phyloP scores from a whole-genome alignment of 2,888 invertebrate genomes.

The Thelaira solivaga region DNA sequence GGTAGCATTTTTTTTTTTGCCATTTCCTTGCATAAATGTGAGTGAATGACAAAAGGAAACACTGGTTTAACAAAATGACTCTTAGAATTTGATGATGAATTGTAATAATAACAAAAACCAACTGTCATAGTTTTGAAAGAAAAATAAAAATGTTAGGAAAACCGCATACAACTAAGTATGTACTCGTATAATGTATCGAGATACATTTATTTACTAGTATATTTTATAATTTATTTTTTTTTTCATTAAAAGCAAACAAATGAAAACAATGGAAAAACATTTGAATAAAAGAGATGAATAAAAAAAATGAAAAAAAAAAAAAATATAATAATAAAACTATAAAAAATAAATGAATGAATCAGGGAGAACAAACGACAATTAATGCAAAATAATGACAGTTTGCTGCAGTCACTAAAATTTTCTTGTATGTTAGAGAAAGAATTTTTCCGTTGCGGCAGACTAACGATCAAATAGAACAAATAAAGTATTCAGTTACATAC shows the following conservation, averaged over 20 bases:
- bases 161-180: constrained; percentile 44
- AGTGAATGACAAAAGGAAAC: constrained; percentile 42
- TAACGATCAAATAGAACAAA: constrained; percentile 1
- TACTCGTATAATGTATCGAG: no score
- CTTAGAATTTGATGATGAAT: constrained; percentile 52
- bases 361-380: constrained; percentile 45
- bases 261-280: constrained; percentile 46
- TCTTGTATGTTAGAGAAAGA: no score
- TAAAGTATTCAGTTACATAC: no score
- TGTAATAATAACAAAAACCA: constrained; percentile 42
- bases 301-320: no score
- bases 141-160: constrained; percentile 52
- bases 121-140: constrained; percentile 50
- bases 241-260: constrained; percentile 51
- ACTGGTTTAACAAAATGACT: constrained; percentile 40
- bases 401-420: neutral
- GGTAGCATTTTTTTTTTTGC: no score
- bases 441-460: neutral
- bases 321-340: neutral
- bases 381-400: constrained; percentile 48
- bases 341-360: neutral
- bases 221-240: neutral
- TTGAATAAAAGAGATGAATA: constrained; percentile 20
- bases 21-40: constrained; percentile 12
- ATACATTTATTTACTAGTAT: no score